These are phyloP conservation scores for Caenorhabditis doughertyi DNA, from an alignment of 2,888 invertebrate species.

Conservation along the genomic window DNA sequence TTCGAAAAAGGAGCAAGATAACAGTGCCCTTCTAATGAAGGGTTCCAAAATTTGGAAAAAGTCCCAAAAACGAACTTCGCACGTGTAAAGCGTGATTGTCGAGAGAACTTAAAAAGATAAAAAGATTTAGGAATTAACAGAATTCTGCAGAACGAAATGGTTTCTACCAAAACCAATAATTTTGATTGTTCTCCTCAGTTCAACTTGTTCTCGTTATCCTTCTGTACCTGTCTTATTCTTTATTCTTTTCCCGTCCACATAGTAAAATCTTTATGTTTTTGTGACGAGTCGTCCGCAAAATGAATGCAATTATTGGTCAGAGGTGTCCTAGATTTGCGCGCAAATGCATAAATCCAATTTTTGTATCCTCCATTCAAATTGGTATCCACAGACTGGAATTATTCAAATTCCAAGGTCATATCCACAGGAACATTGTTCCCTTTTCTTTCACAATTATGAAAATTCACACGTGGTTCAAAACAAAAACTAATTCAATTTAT, in stretches of 20 bases:
- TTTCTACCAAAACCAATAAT: no score
- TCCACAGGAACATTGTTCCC: neutral
- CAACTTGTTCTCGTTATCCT: neutral
- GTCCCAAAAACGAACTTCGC: no score
- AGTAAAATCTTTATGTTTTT: constrained; percentile 30
- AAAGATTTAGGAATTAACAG: no score
- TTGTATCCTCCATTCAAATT: constrained; percentile 35
- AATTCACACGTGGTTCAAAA: neutral
- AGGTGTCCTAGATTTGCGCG: constrained; percentile 48
- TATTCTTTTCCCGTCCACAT: neutral
- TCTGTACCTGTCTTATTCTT: neutral
- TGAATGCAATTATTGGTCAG: constrained; percentile 44
- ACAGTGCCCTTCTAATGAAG: no score
- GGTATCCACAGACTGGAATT: constrained; percentile 29
- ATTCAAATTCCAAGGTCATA: constrained; percentile 38
- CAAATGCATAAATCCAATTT: constrained; percentile 48
- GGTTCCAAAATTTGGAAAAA: no score
- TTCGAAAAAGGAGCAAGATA: no score
- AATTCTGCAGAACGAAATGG: no score
- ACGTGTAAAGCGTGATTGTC: no score
- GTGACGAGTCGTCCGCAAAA: constrained; percentile 28
- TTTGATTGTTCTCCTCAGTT: neutral
- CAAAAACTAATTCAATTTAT: no score
- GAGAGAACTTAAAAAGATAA: no score
- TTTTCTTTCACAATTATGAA: neutral